phyloP scores from a whole-genome alignment of 2,797 vertebrate species.

The Lagothrix lagotricha region DNA sequence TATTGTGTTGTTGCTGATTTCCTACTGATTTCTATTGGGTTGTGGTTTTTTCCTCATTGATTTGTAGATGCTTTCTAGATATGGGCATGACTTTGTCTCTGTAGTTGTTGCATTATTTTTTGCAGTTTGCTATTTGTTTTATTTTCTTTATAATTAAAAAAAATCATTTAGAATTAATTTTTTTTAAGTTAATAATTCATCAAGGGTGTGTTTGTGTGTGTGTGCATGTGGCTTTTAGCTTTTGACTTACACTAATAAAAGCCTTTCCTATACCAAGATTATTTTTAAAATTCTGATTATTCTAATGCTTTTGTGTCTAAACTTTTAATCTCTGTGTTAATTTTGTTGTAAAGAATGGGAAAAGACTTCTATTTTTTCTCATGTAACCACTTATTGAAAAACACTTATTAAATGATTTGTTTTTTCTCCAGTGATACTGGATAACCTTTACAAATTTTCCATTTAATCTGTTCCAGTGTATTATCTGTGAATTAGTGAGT shows the following conservation, averaged over 20 bases:
- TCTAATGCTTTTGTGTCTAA: not conserved
- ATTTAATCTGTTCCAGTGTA: not conserved
- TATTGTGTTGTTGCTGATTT: not conserved
- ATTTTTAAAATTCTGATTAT: constrained; percentile 27
- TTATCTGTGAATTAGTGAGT: not conserved
- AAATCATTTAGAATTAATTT: not conserved
- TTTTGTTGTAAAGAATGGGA: not conserved
- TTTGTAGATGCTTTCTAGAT: not conserved
- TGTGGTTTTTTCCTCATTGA: not conserved
- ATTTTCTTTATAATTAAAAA: not conserved
- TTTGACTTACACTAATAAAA: not conserved
- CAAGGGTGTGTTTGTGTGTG: not conserved
- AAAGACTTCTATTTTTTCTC: not conserved
- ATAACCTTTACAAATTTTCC: not conserved
- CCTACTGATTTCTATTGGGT: not conserved
- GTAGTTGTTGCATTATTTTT: not conserved
- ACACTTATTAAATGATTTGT: not conserved
- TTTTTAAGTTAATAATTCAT: not conserved
- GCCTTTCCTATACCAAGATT: not conserved
- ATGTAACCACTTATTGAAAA: not conserved
- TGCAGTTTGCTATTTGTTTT: not conserved
- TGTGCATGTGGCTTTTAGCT: not conserved
- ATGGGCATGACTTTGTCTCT: not conserved
- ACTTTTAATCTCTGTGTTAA: not conserved
- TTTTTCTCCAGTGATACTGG: not conserved